Evolutionary conservation across 2,888 invertebrate species (phyloP), one percentile per base, ranked within the genome.

Genomic region (Mimachlamys varia): DNA sequence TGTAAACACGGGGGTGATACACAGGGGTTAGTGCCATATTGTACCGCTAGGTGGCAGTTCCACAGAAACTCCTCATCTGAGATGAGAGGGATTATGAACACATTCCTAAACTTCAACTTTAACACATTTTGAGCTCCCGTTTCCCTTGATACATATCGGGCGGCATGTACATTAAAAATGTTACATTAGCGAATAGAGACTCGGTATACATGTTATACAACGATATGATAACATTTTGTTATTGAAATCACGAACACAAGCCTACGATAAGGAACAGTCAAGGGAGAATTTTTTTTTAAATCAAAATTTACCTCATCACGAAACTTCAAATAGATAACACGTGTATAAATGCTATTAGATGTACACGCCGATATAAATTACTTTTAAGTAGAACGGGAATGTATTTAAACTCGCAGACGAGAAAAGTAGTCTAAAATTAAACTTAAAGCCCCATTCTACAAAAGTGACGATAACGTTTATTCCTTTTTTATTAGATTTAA

Each of bases 171-270:
- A 76, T 76, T 15, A 76, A 76, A 76, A 33, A 12, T 33, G 27
- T 76, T 4, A 33, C 76, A 33, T 17, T 12, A 12, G 13, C 27
- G 76, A 76, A 27, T 76, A 7, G 13, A 10, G 22, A 33, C 33
- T 76, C 76, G 12, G 58, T 58, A 22, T 76, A 22, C 33, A 76
- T 33, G 33, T 76, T 76, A 27, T 76, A 17, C 12, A 76, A 15
- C 12, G 76, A 76, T 76, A 76, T 76, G 76, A 76, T 76, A 76
- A 76, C 5, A 15, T 76, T 76, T 76, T 76, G 22, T 76, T 76
- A 76, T 76, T 76, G 76, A 76, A 76, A 76, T 76, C 76, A 12
- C 27, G 13, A 33, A 76, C 76, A 27, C 27, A 76, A 76, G 15
- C 7, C 76, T 13, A 0, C 12, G 76, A 76, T 76, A 76, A 76